These are phyloP conservation scores for Rhinoraja longicauda DNA, from an alignment of 2,797 vertebrate species.

Conservation along the genomic window DNA sequence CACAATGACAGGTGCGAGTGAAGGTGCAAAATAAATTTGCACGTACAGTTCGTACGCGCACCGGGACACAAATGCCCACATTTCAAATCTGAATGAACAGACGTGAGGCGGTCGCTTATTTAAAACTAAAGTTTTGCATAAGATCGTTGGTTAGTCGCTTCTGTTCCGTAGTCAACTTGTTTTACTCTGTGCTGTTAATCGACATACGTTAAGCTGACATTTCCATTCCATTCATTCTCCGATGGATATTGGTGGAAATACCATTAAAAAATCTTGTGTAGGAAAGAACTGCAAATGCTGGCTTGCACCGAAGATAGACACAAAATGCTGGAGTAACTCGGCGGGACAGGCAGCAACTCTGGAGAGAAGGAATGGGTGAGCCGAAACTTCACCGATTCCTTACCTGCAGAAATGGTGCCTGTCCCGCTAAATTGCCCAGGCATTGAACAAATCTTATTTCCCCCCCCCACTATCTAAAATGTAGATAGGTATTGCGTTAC, in stretches of 20 bases:
- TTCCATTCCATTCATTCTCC: neutral
- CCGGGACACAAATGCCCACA: neutral
- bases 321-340: no score
- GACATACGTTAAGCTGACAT: neutral
- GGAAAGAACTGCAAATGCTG: no score
- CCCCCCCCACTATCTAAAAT: neutral
- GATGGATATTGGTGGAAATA: neutral
- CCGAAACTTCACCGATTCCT: no score
- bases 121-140: neutral
- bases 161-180: neutral
- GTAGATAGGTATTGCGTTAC: neutral
- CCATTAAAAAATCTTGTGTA: neutral
- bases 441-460: neutral
- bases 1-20: neutral
- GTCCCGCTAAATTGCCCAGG: no score
- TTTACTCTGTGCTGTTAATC: neutral
- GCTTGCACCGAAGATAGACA: no score
- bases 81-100: neutral
- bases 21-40: neutral
- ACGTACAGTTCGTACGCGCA: neutral
- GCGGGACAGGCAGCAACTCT: no score
- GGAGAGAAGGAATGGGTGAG: no score
- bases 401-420: no score
- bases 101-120: neutral
- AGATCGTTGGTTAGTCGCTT: neutral